Base-by-base conservation (phyloP, 2,888 invertebrate genomes). In the Julus scandinavius region DNA sequence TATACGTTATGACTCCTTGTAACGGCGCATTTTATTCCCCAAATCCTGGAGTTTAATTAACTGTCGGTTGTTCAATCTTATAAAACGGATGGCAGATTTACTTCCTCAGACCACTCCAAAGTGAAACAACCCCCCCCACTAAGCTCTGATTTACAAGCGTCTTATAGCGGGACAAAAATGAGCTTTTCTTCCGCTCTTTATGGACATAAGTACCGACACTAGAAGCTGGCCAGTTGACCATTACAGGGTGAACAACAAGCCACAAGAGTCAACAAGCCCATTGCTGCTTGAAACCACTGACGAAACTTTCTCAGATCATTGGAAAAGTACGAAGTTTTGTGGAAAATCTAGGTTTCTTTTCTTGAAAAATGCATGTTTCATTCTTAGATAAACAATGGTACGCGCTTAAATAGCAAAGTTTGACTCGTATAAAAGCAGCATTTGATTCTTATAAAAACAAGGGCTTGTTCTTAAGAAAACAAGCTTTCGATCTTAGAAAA, bases 41-140 rank as follows among this genome's bases (percentile, higher is more conserved):
- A 58, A 58, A 58, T 58, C 58, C 58, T 58, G n/a, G 58, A 58
- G n/a, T 58, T 58, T 58, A 58, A 58, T 58, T 58, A 58, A 58
- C 58, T 58, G 58, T 58, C 58, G n/a, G 17, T n/a, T 58, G 58
- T 58, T 58, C 58, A 58, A 58, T 58, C 58, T 58, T 58, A 58
- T 58, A 58, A 58, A 58, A 58, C 58, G 58, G n/a, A 58, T 58
- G 58, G 58, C 58, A 17, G 58, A 58, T 58, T 58, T 58, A n/a
- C 58, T 58, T n/a, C 58, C 58, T 58, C n/a, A 58, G 17, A 58
- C 13, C 58, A 58, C 58, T 58, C 58, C n/a, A 58, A 58, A 58
- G 58, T 58, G 58, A 58, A 58, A 58, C n/a, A 58, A 58, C 58
- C 58, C 54, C 58, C 54, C 58, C 58, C 58, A 58, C 58, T 58